Evolutionary conservation across 2,888 invertebrate genomes (phyloP).

Genomic region (Epistrophe eligans): DNA sequence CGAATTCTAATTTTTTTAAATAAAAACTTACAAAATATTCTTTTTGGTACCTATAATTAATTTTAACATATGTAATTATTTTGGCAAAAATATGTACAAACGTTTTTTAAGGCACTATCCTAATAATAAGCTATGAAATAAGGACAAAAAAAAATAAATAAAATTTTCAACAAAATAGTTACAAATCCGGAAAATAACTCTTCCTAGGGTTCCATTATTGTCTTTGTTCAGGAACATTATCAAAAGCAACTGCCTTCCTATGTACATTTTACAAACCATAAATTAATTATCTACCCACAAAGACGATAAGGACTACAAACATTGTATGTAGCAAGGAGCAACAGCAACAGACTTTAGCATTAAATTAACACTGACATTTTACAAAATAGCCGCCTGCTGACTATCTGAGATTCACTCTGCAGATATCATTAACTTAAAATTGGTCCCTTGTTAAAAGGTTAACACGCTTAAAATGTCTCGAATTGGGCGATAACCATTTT

Average conservation of each 20-base stretch:
- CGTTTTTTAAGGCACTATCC: background rate
- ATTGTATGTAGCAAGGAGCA: background rate
- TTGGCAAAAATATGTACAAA: background rate
- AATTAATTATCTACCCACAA: conserved; percentile 19
- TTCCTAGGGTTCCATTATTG: background rate
- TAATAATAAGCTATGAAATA: background rate
- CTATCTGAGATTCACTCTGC: conserved; percentile 51
- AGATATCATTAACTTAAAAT: conserved; percentile 61
- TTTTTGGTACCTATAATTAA: too few species aligned
- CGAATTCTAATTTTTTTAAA: too few species aligned
- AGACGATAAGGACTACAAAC: conserved; percentile 16
- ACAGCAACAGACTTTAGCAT: conserved; percentile 18
- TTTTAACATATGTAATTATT: too few species aligned
- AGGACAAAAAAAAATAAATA: background rate
- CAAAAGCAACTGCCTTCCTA: background rate
- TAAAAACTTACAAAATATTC: too few species aligned
- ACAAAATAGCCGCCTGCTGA: conserved; percentile 40
- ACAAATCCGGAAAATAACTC: background rate
- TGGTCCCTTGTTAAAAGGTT: conserved; percentile 62
- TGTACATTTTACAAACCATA: background rate
- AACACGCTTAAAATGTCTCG: conserved; percentile 62
- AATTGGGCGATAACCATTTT: conserved; percentile 64
- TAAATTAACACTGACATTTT: conserved; percentile 32
- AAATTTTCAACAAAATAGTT: background rate
- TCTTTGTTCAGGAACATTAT: background rate